Conservation (phyloP, 2,797 vertebrate species). For the Lepilemur ruficaudatus region DNA sequence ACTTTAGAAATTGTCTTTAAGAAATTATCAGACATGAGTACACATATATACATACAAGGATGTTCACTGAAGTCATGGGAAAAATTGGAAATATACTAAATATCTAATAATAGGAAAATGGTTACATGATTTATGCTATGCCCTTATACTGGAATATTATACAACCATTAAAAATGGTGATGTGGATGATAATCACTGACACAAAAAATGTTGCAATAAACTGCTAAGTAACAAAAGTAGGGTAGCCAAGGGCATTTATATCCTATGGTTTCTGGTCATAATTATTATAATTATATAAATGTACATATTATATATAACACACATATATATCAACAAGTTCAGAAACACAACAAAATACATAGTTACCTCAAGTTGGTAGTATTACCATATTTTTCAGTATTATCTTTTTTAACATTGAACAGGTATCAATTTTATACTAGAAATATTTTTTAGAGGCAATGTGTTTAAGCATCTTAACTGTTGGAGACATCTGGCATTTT, state of each 20-base stretch:
- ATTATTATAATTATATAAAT: background rate
- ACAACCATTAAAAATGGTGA: background rate
- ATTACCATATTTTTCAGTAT: slow-evolving; percentile 7
- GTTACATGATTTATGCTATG: background rate
- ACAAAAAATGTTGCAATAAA: background rate
- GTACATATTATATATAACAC: background rate
- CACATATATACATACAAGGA: background rate
- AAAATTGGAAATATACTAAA: background rate
- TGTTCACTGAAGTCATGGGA: background rate
- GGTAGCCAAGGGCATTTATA: background rate
- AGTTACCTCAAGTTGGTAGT: background rate
- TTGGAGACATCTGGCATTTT: background rate
- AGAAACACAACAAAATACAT: slow-evolving; percentile 8
- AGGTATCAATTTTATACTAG: slow-evolving; percentile 9
- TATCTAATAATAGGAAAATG: background rate
- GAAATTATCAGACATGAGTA: background rate
- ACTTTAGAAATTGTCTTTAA: background rate
- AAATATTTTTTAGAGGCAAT: slow-evolving; percentile 4
- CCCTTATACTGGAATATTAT: background rate
- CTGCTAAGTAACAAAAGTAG: background rate
- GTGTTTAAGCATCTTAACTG: background rate
- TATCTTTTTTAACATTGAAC: background rate
- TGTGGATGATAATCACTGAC: background rate
- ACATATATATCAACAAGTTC: background rate
- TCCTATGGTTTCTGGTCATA: background rate